Evolutionary conservation across 2,797 vertebrate species (phyloP).

Genomic region (Acrocephalus scirpaceus): DNA sequence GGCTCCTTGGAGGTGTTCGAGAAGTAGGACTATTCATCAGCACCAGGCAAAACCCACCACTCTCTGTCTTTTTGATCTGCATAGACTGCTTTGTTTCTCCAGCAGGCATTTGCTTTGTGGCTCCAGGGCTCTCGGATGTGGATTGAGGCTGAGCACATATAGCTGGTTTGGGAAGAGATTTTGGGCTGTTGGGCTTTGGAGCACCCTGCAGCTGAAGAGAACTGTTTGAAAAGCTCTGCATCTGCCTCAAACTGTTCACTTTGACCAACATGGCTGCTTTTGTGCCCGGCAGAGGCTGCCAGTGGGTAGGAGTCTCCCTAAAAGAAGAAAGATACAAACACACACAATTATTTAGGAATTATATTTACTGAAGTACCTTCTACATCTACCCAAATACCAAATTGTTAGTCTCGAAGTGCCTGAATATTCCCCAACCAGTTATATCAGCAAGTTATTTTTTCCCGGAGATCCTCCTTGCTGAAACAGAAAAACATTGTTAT

Average conservation of each 20-base stretch:
- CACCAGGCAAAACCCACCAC: constrained; percentile 86
- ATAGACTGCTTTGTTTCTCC: constrained; percentile 82
- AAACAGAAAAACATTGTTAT: background rate
- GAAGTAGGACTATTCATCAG: constrained; percentile 72
- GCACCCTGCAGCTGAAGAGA: constrained; percentile 66
- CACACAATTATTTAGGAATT: background rate
- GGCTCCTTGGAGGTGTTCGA: constrained; percentile 74
- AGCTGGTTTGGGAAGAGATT: constrained; percentile 58
- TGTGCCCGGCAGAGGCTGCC: constrained; percentile 87
- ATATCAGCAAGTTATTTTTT: background rate
- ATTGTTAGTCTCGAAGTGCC: background rate
- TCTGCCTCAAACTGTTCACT: constrained; percentile 83
- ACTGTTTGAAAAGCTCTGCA: constrained; percentile 70
- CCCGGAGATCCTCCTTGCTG: background rate
- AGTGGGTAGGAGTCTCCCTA: constrained; percentile 82
- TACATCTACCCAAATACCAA: background rate
- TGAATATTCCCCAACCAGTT: background rate
- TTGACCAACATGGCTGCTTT: constrained; percentile 92
- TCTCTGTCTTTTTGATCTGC: constrained; percentile 87
- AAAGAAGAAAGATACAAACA: constrained; percentile 30
- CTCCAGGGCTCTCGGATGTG: constrained; percentile 73
- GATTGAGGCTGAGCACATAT: constrained; percentile 71
- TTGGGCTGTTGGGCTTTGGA: constrained; percentile 72
- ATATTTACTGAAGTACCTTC: background rate
- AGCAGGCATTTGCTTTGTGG: constrained; percentile 65